A percentile compares a stretch with the other conserved stretches of the same genome.
Conservation (phyloP, 2,797 vertebrate genomes). For the Cuniculus paca region DNA sequence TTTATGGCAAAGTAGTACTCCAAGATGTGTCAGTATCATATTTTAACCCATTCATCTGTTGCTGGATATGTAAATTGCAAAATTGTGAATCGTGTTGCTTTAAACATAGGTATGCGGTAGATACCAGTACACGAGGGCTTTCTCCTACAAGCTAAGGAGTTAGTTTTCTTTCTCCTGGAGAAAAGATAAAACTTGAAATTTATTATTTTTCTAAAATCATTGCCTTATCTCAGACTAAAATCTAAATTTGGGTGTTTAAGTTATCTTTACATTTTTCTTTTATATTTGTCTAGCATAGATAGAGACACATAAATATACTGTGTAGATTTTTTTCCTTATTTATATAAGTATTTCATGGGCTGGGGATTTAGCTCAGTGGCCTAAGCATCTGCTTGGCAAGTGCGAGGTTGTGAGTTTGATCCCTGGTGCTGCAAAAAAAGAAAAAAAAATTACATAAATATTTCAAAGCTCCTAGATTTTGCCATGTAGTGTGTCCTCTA, state of each 20-base stretch:
- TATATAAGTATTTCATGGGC: slow-evolving; percentile 17
- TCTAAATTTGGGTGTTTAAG: slow-evolving; percentile 19
- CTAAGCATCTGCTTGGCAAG: too few relatives aligned
- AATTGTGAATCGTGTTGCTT: not conserved
- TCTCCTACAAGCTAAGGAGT: not conserved
- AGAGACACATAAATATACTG: not conserved
- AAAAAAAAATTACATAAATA: too few relatives aligned
- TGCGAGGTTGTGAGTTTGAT: too few relatives aligned
- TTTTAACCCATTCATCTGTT: not conserved
- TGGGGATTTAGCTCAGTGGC: too few relatives aligned
- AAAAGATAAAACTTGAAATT: slow-evolving; percentile 43
- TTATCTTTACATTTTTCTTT: slow-evolving; percentile 37
- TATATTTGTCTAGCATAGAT: slow-evolving; percentile 14
- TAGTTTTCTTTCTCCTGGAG: slow-evolving; percentile 46
- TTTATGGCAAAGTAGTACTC: not conserved
- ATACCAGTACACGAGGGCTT: not conserved
- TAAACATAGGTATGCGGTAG: not conserved
- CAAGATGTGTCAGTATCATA: not conserved
- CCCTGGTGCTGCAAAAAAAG: too few relatives aligned
- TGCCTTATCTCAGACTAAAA: slow-evolving; percentile 38
- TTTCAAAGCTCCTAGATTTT: not conserved
- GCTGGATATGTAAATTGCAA: not conserved
- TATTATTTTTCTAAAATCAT: slow-evolving; percentile 31
- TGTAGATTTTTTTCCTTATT: not conserved
- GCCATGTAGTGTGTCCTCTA: not conserved